These are phyloP conservation scores for Gymnosoma rotundatum DNA, from an alignment of 2,888 invertebrate genomes.

Conservation along the genomic window DNA sequence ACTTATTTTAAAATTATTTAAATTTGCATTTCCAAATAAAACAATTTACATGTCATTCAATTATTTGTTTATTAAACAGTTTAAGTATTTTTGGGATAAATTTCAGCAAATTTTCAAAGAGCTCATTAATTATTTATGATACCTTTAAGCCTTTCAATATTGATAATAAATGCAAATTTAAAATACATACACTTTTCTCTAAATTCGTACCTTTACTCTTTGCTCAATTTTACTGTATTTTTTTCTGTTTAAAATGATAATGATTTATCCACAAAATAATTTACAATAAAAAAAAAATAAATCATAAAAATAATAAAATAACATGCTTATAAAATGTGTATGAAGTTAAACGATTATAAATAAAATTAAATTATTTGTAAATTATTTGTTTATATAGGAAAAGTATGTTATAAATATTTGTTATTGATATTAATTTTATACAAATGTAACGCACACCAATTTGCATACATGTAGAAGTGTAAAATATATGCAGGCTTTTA, in stretches of 20 bases:
- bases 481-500: background rate
- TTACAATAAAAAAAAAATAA: background rate
- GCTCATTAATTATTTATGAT: conserved; percentile 64
- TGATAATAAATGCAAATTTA: conserved; percentile 42
- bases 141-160: conserved; percentile 49
- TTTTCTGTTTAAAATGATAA: conserved; percentile 26
- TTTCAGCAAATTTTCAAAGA: conserved; percentile 50
- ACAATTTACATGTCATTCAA: conserved; percentile 50
- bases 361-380: conserved; percentile 64
- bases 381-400: conserved; percentile 55
- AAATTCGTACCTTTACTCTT: background rate
- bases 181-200: conserved; percentile 28
- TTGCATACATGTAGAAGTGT: background rate
- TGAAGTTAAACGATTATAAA: conserved; percentile 45
- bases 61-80: conserved; percentile 23
- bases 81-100: conserved; percentile 26
- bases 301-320: conserved; percentile 25
- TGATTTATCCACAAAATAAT: conserved; percentile 21
- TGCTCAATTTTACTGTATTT: background rate
- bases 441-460: background rate
- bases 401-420: conserved; percentile 50
- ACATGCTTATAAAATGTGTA: conserved; percentile 22
- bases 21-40: conserved; percentile 27
- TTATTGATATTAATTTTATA: conserved; percentile 44
- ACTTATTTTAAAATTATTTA: conserved; percentile 25